Evolutionary conservation across 2,113 vertebrate genomes (phyloP).

Genomic region (Elanus axillaris): DNA sequence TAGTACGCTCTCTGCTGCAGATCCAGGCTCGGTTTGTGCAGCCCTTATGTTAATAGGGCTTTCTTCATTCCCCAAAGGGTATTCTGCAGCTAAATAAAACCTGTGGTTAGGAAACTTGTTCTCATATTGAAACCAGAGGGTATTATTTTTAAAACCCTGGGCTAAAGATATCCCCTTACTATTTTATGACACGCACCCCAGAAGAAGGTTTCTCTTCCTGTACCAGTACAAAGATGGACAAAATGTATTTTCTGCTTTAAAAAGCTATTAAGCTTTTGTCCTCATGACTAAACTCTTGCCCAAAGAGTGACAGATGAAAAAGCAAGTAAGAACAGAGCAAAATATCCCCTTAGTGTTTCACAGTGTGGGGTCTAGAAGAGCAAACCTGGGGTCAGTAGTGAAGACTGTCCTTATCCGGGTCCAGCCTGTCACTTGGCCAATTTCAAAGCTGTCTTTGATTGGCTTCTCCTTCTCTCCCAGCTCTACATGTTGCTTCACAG

Average conservation of each 20-base stretch:
- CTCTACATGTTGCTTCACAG: slow-evolving; percentile 78
- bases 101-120: slow-evolving; percentile 5
- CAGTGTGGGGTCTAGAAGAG: not conserved
- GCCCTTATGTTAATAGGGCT: not conserved
- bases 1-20: not conserved
- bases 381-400: not conserved
- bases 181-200: not conserved
- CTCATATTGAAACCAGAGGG: slow-evolving; percentile 14
- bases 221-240: not conserved
- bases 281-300: not conserved
- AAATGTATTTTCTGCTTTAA: not conserved
- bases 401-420: not conserved
- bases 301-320: not conserved
- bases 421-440: not conserved
- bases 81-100: slow-evolving; percentile 49
- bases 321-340: not conserved
- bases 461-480: slow-evolving; percentile 65
- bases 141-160: slow-evolving; percentile 27
- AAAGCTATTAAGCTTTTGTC: not conserved
- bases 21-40: not conserved
- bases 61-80: slow-evolving; percentile 7
- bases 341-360: not conserved
- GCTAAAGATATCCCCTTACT: slow-evolving; percentile 2
- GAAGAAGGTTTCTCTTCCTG: slow-evolving; percentile 5
- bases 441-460: not conserved